Percentiles rank a stretch among this genome's conserved stretches.
Evolutionary conservation across 1,140 invertebrate genomes (phyloP).

Genomic region (Zaprionus africanus): DNA sequence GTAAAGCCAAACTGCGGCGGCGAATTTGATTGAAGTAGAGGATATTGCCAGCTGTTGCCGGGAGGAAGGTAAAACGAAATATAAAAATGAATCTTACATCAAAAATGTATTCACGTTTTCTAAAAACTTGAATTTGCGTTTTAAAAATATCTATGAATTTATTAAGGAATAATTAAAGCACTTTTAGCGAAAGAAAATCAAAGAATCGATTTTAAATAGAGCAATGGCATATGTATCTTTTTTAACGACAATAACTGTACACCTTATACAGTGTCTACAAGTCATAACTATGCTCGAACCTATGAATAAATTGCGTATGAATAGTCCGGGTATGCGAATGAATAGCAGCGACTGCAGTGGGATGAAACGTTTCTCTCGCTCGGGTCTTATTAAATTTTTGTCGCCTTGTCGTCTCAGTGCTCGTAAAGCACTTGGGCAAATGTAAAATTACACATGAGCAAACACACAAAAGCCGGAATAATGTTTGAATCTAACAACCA

Average conservation of each 20-base stretch:
- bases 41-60: constrained; percentile 39
- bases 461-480: constrained; percentile 56
- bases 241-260: background rate
- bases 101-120: background rate
- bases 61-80: constrained; percentile 34
- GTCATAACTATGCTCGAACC: background rate
- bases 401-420: constrained; percentile 42
- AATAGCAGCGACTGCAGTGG: constrained; percentile 11
- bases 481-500: constrained; percentile 50
- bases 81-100: background rate
- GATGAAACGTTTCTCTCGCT: constrained; percentile 15
- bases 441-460: constrained; percentile 74
- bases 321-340: background rate
- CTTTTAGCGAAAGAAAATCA: background rate
- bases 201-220: background rate
- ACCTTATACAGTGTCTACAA: background rate
- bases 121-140: background rate
- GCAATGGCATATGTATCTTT: background rate
- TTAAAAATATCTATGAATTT: background rate
- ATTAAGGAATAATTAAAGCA: background rate
- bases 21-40: constrained; percentile 51
- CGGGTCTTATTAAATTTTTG: constrained; percentile 74
- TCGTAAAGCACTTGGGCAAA: constrained; percentile 61
- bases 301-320: constrained; percentile 1
- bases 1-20: constrained; percentile 29